Percentiles rank a stretch among this genome's conserved stretches.
phyloP scores from a whole-genome alignment of 2,113 vertebrate genomes.

The Pampusana beccarii region DNA sequence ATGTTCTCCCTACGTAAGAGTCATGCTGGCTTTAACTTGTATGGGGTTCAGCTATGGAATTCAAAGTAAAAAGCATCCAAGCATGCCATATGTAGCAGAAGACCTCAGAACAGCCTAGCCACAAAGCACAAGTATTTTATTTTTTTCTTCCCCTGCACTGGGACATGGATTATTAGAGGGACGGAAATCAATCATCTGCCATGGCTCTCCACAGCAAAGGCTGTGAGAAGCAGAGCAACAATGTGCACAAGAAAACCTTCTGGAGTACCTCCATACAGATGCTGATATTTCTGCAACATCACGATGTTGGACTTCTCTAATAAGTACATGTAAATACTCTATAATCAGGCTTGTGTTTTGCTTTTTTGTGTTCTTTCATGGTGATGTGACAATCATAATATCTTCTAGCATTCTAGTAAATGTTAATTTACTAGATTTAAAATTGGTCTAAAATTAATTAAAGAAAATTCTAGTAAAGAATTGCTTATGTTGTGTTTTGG shows the following conservation, averaged over 20 bases:
- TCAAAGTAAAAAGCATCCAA: neutral
- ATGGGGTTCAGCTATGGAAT: neutral
- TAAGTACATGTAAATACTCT: neutral
- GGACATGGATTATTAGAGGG: neutral
- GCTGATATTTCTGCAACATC: neutral
- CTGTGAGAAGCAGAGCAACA: neutral
- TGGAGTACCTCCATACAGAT: neutral
- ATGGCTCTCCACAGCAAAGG: neutral
- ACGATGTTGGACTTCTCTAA: neutral
- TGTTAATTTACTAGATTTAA: neutral
- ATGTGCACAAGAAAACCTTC: neutral
- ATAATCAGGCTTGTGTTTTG: neutral
- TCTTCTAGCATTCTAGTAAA: neutral
- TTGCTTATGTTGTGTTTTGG: neutral
- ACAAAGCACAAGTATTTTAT: neutral
- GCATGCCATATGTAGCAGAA: neutral
- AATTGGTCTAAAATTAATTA: neutral
- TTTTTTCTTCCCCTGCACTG: neutral
- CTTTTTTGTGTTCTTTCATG: neutral
- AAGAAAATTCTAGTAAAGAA: neutral
- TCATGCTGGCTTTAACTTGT: neutral
- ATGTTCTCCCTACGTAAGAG: neutral
- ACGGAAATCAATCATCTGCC: neutral
- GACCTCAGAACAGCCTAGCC: neutral
- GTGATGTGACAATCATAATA: neutral